phyloP scores from a whole-genome alignment of 2,888 invertebrate genomes.

The Anticlea derivata region DNA sequence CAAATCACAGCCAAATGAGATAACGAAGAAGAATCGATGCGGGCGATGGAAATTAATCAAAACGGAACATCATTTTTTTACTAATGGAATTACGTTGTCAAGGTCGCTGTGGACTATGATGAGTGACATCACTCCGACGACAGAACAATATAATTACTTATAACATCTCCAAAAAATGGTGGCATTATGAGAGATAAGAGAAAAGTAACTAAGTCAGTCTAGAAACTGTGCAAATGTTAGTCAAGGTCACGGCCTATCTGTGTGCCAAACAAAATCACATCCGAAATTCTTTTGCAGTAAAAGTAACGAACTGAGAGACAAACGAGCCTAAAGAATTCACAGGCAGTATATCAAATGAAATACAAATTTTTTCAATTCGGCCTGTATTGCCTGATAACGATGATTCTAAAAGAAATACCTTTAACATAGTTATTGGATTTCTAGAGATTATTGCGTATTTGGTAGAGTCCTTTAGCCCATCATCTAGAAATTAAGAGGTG shows the following conservation, averaged over 20 bases:
- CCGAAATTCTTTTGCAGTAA: not conserved
- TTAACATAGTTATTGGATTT: too few relatives aligned
- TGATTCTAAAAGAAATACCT: too few relatives aligned
- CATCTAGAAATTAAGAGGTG: too few relatives aligned
- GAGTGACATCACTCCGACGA: not conserved
- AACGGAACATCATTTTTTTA: not conserved
- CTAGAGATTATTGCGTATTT: too few relatives aligned
- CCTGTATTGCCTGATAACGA: too few relatives aligned
- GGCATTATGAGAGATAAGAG: not conserved
- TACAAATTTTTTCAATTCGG: too few relatives aligned
- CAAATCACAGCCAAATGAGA: slow-evolving; percentile 9
- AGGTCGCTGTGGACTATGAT: not conserved
- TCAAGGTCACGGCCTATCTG: slow-evolving; percentile 3
- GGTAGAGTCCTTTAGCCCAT: too few relatives aligned
- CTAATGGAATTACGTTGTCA: not conserved
- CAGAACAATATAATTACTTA: too few relatives aligned
- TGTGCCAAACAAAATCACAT: slow-evolving; percentile 6
- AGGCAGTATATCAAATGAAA: too few relatives aligned
- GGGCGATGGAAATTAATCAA: not conserved
- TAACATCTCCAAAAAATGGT: not conserved
- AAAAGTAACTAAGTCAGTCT: not conserved
- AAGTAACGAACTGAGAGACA: not conserved
- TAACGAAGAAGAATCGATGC: slow-evolving; percentile 1
- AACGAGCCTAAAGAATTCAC: not conserved
- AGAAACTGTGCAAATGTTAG: not conserved